phyloP scores from a whole-genome alignment of 2,113 vertebrate species.

The Gopherus flavomarginatus region DNA sequence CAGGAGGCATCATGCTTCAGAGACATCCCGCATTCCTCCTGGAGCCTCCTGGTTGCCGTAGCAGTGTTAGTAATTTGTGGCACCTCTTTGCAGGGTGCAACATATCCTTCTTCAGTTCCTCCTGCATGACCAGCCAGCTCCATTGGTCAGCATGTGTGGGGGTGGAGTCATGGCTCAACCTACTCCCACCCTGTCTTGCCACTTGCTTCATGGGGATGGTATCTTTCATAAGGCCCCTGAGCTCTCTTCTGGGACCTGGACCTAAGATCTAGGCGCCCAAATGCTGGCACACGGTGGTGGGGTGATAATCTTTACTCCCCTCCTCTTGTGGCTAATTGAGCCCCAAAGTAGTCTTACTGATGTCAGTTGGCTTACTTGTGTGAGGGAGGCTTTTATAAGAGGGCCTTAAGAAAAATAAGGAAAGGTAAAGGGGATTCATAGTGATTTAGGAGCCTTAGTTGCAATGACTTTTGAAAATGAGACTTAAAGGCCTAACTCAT shows the following conservation, averaged over 20 bases:
- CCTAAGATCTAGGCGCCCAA: not conserved
- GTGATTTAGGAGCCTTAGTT: not conserved
- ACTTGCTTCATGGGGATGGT: not conserved
- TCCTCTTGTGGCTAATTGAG: not conserved
- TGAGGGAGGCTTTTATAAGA: not conserved
- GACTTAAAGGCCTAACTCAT: not conserved
- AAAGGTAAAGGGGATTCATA: not conserved
- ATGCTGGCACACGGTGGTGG: not conserved
- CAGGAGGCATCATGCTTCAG: not conserved
- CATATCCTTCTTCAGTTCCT: not conserved
- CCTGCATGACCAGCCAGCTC: not conserved
- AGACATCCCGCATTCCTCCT: not conserved
- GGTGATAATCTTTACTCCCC: not conserved
- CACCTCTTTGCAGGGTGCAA: not conserved
- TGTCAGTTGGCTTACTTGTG: not conserved
- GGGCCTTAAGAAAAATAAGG: not conserved
- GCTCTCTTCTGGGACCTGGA: not conserved
- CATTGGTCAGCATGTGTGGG: not conserved
- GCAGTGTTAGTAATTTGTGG: not conserved
- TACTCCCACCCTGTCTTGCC: not conserved
- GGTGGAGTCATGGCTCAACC: rapidly evolving
- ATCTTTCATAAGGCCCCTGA: not conserved
- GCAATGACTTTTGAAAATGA: not conserved
- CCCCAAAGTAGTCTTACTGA: not conserved
- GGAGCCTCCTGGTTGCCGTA: not conserved